Percentiles rank a stretch among this genome's conserved stretches.
These are phyloP conservation scores for Umimayanthus kanabou DNA, from an alignment of 92 coral and sea anemone genomes.

Conservation along the genomic window DNA sequence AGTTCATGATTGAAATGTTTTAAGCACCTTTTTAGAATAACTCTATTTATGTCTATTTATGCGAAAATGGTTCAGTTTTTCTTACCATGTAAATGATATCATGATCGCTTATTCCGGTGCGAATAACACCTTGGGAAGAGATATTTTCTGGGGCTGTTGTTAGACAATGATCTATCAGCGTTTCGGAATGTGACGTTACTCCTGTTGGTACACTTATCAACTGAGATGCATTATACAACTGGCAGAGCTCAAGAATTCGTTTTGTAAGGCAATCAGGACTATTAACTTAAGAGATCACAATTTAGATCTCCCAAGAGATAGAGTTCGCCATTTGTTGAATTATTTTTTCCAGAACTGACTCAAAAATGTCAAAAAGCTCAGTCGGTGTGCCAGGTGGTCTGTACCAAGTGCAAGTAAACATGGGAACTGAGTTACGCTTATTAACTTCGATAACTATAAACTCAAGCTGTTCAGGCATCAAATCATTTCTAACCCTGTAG, in stretches of 20 bases:
- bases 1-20: neutral
- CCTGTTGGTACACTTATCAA: neutral
- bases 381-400: slow-evolving; percentile 9
- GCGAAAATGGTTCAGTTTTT: neutral
- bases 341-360: neutral
- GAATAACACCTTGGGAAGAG: neutral
- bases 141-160: too few species aligned
- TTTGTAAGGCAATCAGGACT: neutral
- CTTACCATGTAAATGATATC: slow-evolving; percentile 3
- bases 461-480: slow-evolving; percentile 20
- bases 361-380: slow-evolving; percentile 9
- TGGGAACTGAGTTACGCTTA: slow-evolving; percentile 12
- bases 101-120: slow-evolving; percentile 9
- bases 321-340: slow-evolving; percentile 14
- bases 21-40: neutral
- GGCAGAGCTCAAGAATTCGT: slow-evolving; percentile 11
- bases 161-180: neutral
- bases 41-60: neutral
- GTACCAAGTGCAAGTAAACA: slow-evolving; percentile 12
- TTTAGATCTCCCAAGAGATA: slow-evolving; percentile 1
- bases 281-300: too few species aligned
- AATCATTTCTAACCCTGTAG: neutral
- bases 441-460: neutral
- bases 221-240: neutral
- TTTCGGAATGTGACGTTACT: too few species aligned